Evolutionary conservation across 2,888 invertebrate genomes (phyloP).

Genomic region (Hemistola chrysoprasaria): DNA sequence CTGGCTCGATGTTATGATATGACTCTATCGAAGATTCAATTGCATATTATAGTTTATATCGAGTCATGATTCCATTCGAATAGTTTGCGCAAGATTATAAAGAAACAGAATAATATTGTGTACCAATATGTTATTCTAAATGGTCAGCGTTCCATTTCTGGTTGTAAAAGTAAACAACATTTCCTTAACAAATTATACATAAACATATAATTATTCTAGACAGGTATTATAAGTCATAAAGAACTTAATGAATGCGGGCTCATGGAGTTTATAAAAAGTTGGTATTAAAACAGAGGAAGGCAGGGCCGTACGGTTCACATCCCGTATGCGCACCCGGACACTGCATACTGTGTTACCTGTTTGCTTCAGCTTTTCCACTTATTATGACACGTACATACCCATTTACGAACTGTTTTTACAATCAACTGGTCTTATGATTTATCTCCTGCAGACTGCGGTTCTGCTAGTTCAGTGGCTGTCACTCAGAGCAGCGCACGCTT

Average conservation of each 20-base stretch:
- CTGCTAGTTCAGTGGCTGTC: slow-evolving; percentile 27
- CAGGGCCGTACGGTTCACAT: slow-evolving; percentile 58
- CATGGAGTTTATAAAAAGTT: slow-evolving; percentile 57
- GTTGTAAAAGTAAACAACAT: slow-evolving; percentile 25
- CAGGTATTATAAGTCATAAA: slow-evolving; percentile 34
- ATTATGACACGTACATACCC: slow-evolving; percentile 50
- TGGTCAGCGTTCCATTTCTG: background rate
- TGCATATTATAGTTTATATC: slow-evolving; percentile 3
- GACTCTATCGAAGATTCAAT: slow-evolving; percentile 5
- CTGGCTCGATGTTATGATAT: slow-evolving; percentile 8
- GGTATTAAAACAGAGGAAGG: slow-evolving; percentile 62
- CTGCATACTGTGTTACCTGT: slow-evolving; percentile 60
- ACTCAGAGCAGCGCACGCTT: slow-evolving; percentile 35
- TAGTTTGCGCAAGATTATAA: background rate
- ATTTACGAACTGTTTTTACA: slow-evolving; percentile 45
- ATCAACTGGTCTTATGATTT: slow-evolving; percentile 31
- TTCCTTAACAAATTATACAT: slow-evolving; percentile 35
- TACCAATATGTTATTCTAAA: background rate
- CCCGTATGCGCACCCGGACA: slow-evolving; percentile 62
- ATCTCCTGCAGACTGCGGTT: slow-evolving; percentile 14
- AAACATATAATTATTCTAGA: slow-evolving; percentile 36
- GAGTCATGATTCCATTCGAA: slow-evolving; percentile 2
- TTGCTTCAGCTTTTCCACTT: slow-evolving; percentile 57
- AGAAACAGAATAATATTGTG: background rate
- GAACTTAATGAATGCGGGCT: slow-evolving; percentile 48